Evolutionary conservation across 2,888 invertebrate genomes (phyloP), one percentile per base, ranked within the genome.

Genomic region (Troides oblongomaculatus): DNA sequence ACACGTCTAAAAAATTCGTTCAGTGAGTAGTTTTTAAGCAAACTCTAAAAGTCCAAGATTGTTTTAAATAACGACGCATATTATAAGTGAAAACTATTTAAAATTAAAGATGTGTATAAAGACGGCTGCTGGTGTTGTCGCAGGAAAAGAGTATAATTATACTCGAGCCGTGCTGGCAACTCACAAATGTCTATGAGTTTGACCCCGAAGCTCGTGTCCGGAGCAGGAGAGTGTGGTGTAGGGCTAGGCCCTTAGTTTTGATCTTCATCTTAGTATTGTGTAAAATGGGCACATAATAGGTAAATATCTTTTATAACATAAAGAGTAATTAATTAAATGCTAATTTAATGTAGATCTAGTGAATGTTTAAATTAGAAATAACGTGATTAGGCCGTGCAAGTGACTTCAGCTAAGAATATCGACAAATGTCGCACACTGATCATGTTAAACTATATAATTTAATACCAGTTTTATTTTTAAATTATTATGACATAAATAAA

Each of bases 251-350:
- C 90, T 90, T 88, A 87, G 86, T 86, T 88, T 89, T 88, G 82
- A 83, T 89, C 85, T 89, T 88, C 89, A 86, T 86, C 85, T 83
- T 84, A 81, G 88, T 83, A 85, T 84, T 83, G 88, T 87, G 86
- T 90, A 92, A 92, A 92, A 93, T 93, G 93, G 92, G 92, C 88
- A 92, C 92, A 86, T 92, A 89, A 90, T 91, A 90, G 93, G 93
- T 93, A 92, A 91, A 86, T 87, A 83, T 73, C 78, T 81, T 81
- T 84, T 81, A 78, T 76, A 71, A 68, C 67, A 61, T 68, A 74
- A 72, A 67, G 67, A 66, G 70, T 71, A 64, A 39, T 71, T 64
- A 62, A 60, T 50, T 63, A 64, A 66, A 71, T 71, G 17, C 7
- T n/a, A 64, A 63, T 66, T 72, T 73, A 71, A 61, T 73, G 71